Evolutionary conservation across 2,797 vertebrate genomes (phyloP).

Genomic region (Tolypeutes matacus): DNA sequence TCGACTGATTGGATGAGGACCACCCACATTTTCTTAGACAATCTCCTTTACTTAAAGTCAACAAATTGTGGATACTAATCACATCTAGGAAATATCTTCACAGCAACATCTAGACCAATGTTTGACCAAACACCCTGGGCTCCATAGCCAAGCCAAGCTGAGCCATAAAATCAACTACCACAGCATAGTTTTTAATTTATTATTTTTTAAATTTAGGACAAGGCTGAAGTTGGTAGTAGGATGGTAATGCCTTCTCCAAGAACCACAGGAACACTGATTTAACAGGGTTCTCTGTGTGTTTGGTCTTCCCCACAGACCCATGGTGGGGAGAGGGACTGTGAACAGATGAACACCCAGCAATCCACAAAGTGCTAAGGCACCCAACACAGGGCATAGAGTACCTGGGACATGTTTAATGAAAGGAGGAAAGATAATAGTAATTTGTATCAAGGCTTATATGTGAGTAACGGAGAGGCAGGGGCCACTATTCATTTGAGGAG

Average conservation of each 20-base stretch:
- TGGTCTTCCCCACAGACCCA: neutral
- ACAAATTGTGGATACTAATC: too few relatives aligned
- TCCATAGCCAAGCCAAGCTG: too few relatives aligned
- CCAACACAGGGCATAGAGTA: neutral
- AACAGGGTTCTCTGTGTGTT: fast-evolving
- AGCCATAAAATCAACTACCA: too few relatives aligned
- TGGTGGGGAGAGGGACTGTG: too few relatives aligned
- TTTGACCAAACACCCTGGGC: too few relatives aligned
- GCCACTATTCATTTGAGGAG: too few relatives aligned
- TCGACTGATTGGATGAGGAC: too few relatives aligned
- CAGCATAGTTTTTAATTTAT: neutral
- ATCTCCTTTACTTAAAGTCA: too few relatives aligned
- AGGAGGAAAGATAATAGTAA: neutral
- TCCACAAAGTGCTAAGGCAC: neutral
- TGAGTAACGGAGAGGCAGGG: neutral
- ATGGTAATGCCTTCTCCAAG: neutral
- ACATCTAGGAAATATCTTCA: too few relatives aligned
- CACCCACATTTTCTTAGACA: too few relatives aligned
- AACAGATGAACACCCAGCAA: neutral
- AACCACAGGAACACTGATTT: neutral
- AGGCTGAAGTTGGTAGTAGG: neutral
- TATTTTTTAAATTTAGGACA: neutral
- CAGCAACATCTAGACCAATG: too few relatives aligned
- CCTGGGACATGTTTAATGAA: neutral
- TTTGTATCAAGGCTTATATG: neutral